Evolutionary conservation across 1,140 invertebrate genomes (phyloP).

Genomic region (Halictus rubicundus): DNA sequence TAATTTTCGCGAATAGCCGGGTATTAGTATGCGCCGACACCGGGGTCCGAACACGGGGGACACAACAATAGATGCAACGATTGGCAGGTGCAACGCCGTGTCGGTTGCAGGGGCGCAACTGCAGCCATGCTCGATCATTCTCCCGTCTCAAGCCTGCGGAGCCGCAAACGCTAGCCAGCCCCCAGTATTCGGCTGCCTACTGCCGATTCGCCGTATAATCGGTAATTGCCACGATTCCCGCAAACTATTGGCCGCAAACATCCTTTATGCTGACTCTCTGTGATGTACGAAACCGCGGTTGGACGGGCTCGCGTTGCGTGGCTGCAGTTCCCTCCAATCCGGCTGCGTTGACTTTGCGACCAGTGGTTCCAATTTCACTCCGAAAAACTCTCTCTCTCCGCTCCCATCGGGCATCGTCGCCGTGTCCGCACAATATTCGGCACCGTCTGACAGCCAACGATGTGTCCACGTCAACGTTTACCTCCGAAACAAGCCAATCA

Average conservation of each 20-base stretch:
- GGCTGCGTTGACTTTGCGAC: background rate
- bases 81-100: conserved; percentile 53
- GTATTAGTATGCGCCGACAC: conserved; percentile 40
- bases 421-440: too few relatives aligned
- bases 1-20: conserved; percentile 36
- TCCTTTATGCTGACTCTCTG: conserved; percentile 49
- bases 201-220: conserved; percentile 66
- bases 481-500: too few relatives aligned
- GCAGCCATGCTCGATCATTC: conserved; percentile 57
- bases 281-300: conserved; percentile 31
- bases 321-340: background rate
- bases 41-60: conserved; percentile 18
- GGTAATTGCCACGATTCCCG: conserved; percentile 63
- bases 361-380: background rate
- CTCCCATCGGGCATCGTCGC: too few relatives aligned
- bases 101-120: conserved; percentile 38
- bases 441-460: too few relatives aligned
- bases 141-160: conserved; percentile 57
- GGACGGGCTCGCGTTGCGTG: background rate
- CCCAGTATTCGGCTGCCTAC: conserved; percentile 48
- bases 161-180: background rate
- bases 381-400: background rate
- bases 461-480: too few relatives aligned
- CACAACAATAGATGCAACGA: conserved; percentile 42
- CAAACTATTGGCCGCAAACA: conserved; percentile 56